phyloP scores from a whole-genome alignment of 2,888 invertebrate genomes.

The Leptinotarsa haldemani region DNA sequence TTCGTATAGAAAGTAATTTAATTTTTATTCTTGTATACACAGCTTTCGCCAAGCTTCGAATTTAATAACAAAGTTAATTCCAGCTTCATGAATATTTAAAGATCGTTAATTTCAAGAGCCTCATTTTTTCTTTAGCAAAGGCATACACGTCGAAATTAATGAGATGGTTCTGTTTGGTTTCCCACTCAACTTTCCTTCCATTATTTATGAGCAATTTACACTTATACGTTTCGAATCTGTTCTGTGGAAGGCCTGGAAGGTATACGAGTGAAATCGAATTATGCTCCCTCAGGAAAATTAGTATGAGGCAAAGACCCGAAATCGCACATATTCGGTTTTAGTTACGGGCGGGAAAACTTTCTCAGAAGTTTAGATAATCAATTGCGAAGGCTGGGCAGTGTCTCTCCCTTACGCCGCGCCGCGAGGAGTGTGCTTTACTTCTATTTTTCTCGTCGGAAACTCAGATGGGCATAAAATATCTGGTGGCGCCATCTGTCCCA shows the following conservation, averaged over 20 bases:
- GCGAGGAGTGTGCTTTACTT: too few species aligned
- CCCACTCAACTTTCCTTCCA: neutral
- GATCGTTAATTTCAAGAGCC: conserved; percentile 16
- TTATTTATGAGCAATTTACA: conserved; percentile 15
- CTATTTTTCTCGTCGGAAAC: too few species aligned
- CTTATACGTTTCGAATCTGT: neutral
- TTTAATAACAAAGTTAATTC: conserved; percentile 16
- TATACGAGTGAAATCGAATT: neutral
- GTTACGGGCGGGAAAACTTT: too few species aligned
- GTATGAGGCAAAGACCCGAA: too few species aligned
- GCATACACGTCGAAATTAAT: conserved; percentile 13
- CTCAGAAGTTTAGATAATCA: too few species aligned
- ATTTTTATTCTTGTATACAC: conserved; percentile 7
- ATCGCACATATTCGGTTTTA: too few species aligned
- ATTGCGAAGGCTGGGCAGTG: too few species aligned
- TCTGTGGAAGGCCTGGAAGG: neutral
- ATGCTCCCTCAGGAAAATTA: neutral
- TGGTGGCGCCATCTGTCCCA: too few species aligned
- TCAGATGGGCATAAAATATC: too few species aligned
- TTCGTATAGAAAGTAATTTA: neutral
- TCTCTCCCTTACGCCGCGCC: too few species aligned
- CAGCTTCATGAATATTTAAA: conserved; percentile 18
- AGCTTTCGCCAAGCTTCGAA: conserved; percentile 2
- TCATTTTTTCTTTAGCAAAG: neutral
- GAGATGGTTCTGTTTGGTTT: conserved; percentile 16